Base-by-base conservation (phyloP, 2,888 invertebrate genomes). In the Eilema sororculum region DNA sequence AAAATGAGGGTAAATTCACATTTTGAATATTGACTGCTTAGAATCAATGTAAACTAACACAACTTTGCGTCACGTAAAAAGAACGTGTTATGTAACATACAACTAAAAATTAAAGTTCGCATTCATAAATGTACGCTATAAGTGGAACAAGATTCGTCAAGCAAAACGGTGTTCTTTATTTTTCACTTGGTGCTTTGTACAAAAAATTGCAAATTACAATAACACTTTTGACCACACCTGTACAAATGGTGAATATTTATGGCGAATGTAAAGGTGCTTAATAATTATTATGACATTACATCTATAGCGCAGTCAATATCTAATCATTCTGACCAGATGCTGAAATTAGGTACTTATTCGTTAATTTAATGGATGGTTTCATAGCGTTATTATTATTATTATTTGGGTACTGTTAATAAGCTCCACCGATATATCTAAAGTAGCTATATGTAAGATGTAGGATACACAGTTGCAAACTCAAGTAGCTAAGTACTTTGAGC, bases 21-120 rank as follows among this genome's bases (percentile, higher is more conserved):
- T 76, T 79, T 82, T 76, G 77, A 80, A 78, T 85, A 78, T 78
- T 84, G 79, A 85, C 80, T 78, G 78, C 68, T 65, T 28, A 24
- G 8, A 20, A 41, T 52, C 3, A 16, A 52, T 22, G 16, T 25
- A 20, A 28, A 1, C 24, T 2, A 46, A 46, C 37, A 46, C 24
- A 24, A n/a, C 33, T 30, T 30, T 61, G 0, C 8, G 13, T 52
- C 28, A 52, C 12, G 2, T 10, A 30, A 52, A n/a, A 12, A 25
- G 6, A n/a, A 28, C 28, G 12, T 52, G 30, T n/a, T 65, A 56
- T 65, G 64, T 52, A 65, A 65, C 28, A 30, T 52, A 65, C 5
- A 56, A 56, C 52, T 56, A 30, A 25, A n/a, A 65, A 56, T 56
- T 52, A 64, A 64, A 28, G 46, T 63, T 63, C 10, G 52, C 9